Evolutionary conservation across 2,888 invertebrate species (phyloP).

Genomic region (Bellardia bayeri): DNA sequence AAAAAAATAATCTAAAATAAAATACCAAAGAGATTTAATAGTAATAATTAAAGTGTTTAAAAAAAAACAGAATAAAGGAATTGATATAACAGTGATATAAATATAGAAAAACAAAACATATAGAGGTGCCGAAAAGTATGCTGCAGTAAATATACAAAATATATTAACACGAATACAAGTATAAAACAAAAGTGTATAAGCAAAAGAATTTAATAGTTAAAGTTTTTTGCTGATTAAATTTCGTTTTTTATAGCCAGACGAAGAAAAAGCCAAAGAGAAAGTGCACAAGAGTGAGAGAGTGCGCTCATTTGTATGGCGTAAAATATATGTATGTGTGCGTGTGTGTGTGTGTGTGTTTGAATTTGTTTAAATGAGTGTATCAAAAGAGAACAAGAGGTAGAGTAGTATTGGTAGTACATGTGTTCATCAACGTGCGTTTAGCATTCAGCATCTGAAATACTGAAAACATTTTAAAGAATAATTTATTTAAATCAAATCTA

Average conservation of each 20-base stretch:
- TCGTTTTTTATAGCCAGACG: slow-evolving; percentile 54
- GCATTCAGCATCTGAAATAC: slow-evolving; percentile 52
- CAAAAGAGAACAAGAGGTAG: slow-evolving; percentile 24
- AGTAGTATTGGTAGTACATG: slow-evolving; percentile 61
- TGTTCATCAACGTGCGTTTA: slow-evolving; percentile 67
- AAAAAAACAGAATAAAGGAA: slow-evolving; percentile 43
- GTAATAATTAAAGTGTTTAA: slow-evolving; percentile 26
- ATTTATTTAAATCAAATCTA: neutral
- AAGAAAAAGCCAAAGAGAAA: slow-evolving; percentile 47
- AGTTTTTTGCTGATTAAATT: slow-evolving; percentile 50
- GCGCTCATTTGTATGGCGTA: slow-evolving; percentile 24
- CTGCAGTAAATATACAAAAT: slow-evolving; percentile 35
- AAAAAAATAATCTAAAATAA: slow-evolving; percentile 24
- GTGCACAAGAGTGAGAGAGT: slow-evolving; percentile 11
- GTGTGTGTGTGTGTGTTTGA: too few species aligned
- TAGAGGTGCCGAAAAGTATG: slow-evolving; percentile 55
- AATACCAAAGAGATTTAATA: slow-evolving; percentile 25
- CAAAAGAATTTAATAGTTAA: slow-evolving; percentile 58
- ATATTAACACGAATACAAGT: neutral
- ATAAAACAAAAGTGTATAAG: slow-evolving; percentile 24
- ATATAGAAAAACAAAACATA: slow-evolving; percentile 9
- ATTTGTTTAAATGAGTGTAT: slow-evolving; percentile 20
- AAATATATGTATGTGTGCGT: slow-evolving; percentile 5
- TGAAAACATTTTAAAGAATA: slow-evolving; percentile 1
- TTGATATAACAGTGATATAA: slow-evolving; percentile 57